Evolutionary conservation across 2,797 vertebrate species (phyloP).

Genomic region (Peromyscus eremicus): DNA sequence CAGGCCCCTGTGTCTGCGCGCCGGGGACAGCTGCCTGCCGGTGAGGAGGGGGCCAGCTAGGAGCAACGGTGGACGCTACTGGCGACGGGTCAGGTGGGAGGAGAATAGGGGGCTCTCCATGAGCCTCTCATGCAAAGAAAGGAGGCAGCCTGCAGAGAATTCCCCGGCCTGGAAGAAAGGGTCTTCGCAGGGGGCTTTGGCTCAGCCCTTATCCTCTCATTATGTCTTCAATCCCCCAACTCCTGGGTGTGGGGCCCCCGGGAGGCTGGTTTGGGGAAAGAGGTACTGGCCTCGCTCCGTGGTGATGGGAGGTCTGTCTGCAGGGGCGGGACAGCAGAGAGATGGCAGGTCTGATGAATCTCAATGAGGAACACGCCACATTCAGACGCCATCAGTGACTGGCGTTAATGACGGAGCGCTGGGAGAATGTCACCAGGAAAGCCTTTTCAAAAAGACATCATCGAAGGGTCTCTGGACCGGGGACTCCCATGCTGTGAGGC

Average conservation of each 20-base stretch:
- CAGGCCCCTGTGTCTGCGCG: not conserved
- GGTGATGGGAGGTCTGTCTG: slow-evolving; percentile 25
- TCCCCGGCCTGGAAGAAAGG: not conserved
- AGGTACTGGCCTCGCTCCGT: slow-evolving; percentile 43
- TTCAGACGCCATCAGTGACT: not conserved
- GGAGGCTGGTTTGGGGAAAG: not conserved
- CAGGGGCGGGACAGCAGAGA: not conserved
- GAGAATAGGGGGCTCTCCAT: not conserved
- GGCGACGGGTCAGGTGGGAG: not conserved
- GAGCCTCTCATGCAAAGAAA: not conserved
- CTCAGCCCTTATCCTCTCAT: not conserved
- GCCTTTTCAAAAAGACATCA: slow-evolving; percentile 60
- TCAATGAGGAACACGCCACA: slow-evolving; percentile 53
- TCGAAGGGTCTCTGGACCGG: slow-evolving; percentile 45
- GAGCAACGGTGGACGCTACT: not conserved
- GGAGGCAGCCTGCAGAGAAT: not conserved
- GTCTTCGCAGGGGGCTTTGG: not conserved
- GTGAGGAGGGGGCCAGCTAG: not conserved
- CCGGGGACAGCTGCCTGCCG: not conserved
- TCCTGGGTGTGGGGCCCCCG: not conserved
- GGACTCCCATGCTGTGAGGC: slow-evolving; percentile 66
- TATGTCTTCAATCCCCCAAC: not conserved
- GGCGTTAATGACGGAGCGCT: slow-evolving; percentile 63
- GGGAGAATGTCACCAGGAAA: slow-evolving; percentile 68
- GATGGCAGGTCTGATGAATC: slow-evolving; percentile 45